These are phyloP conservation scores for Brachyrhaphis roseni DNA, from an alignment of 2,797 vertebrate genomes.

Conservation along the genomic window DNA sequence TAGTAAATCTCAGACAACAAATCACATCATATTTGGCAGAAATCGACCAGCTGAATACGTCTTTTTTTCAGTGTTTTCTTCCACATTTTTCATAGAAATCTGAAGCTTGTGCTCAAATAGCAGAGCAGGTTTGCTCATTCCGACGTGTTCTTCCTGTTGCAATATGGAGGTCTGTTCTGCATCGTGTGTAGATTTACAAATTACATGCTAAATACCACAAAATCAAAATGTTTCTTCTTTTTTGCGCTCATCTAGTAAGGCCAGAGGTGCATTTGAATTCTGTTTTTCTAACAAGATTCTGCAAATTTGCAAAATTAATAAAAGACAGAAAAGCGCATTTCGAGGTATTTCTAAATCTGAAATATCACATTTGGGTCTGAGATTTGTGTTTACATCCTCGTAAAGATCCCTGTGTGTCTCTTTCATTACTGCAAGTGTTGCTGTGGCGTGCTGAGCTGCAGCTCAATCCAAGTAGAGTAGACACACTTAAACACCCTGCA, in stretches of 20 bases:
- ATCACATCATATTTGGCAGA: background rate
- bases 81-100: background rate
- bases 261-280: background rate
- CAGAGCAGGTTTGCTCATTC: background rate
- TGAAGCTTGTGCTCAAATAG: background rate
- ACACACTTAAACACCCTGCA: constrained; percentile 54
- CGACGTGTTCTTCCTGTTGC: background rate
- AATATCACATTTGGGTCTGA: constrained; percentile 16
- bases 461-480: constrained; percentile 55
- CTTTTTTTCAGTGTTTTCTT: background rate
- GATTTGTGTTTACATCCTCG: constrained; percentile 18
- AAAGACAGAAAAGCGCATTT: no score
- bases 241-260: background rate
- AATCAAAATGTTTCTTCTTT: background rate
- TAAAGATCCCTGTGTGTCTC: constrained; percentile 12
- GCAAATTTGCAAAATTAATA: background rate
- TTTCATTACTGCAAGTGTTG: constrained; percentile 31
- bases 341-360: background rate
- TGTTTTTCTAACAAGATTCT: background rate
- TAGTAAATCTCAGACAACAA: background rate
- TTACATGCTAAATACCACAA: background rate
- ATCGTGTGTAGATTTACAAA: background rate
- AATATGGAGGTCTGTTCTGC: background rate
- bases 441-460: constrained; percentile 41
- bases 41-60: background rate